Conservation (phyloP, 1,140 invertebrate species). For the Drosophila tsacasi region DNA sequence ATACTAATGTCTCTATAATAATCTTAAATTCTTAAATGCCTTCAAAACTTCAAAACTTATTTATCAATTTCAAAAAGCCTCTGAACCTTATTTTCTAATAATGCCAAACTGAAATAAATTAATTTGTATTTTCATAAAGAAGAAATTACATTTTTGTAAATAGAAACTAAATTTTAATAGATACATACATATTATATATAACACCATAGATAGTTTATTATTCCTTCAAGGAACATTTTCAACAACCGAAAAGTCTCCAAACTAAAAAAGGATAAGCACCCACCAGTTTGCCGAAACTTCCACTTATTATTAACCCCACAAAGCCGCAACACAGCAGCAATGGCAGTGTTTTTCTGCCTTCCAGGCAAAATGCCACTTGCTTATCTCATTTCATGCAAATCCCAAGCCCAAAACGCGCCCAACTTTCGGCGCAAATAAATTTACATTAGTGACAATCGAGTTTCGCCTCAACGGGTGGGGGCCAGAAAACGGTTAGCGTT, state of each 20-base stretch:
- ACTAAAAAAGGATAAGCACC: constrained; percentile 4
- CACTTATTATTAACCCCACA: constrained; percentile 33
- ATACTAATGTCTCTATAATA: not conserved
- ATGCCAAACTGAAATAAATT: not conserved
- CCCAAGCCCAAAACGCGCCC: constrained; percentile 34
- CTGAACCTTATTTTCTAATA: no score
- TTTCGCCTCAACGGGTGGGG: constrained; percentile 16
- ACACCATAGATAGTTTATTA: not conserved
- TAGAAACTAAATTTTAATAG: not conserved
- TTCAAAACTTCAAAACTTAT: not conserved
- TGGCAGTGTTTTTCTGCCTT: constrained; percentile 20
- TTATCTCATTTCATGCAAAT: constrained; percentile 67
- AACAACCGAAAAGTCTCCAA: not conserved
- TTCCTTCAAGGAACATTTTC: not conserved
- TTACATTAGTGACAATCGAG: constrained; percentile 68
- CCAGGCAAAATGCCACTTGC: constrained; percentile 46
- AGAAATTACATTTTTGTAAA: not conserved
- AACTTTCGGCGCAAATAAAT: constrained; percentile 61
- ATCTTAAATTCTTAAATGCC: not conserved
- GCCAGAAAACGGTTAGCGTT: constrained; percentile 18
- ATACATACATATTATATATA: no score
- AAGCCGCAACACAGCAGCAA: constrained; percentile 17
- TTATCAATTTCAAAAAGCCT: not conserved
- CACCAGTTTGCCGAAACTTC: constrained; percentile 15
- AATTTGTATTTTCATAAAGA: no score